These are phyloP conservation scores for Rhabdomys pumilio DNA, from an alignment of 2,797 vertebrate species.

Conservation along the genomic window DNA sequence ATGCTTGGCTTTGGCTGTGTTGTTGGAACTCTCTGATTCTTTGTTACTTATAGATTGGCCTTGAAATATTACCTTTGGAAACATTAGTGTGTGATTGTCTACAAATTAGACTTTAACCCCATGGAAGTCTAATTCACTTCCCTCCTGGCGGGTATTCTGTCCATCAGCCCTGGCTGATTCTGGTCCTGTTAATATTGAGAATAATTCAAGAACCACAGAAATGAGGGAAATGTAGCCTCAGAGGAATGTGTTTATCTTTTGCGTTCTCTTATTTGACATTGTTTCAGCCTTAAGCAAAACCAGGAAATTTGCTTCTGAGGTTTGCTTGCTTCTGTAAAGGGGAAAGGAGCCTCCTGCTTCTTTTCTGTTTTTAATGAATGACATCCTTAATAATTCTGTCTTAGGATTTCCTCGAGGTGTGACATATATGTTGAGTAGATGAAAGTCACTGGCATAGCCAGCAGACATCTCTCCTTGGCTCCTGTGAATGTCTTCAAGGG, in stretches of 20 bases:
- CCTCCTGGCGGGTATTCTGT: neutral
- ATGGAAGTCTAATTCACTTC: conserved; percentile 13
- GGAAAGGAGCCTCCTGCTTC: conserved; percentile 29
- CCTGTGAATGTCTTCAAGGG: conserved; percentile 68
- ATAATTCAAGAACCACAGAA: conserved; percentile 63
- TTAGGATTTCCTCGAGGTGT: conserved; percentile 79
- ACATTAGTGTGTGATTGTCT: neutral
- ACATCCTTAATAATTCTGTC: conserved; percentile 83
- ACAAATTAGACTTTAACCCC: neutral
- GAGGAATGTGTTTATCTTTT: conserved; percentile 79
- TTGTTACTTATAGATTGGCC: conserved; percentile 54
- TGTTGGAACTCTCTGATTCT: conserved; percentile 19
- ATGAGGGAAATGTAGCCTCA: conserved; percentile 47
- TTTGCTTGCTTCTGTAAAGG: conserved; percentile 72
- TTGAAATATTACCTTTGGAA: conserved; percentile 62
- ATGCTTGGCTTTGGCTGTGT: conserved; percentile 35
- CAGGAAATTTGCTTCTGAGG: conserved; percentile 72
- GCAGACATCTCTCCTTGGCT: conserved; percentile 69
- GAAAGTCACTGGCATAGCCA: conserved; percentile 76
- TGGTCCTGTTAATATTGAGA: conserved; percentile 72
- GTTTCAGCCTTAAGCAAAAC: conserved; percentile 83
- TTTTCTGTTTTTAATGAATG: conserved; percentile 64
- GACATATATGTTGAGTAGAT: conserved; percentile 75
- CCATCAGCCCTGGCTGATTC: neutral
- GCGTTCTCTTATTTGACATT: conserved; percentile 82